Conservation (phyloP, 2,113 vertebrate species). For the Phrynosoma platyrhinos region DNA sequence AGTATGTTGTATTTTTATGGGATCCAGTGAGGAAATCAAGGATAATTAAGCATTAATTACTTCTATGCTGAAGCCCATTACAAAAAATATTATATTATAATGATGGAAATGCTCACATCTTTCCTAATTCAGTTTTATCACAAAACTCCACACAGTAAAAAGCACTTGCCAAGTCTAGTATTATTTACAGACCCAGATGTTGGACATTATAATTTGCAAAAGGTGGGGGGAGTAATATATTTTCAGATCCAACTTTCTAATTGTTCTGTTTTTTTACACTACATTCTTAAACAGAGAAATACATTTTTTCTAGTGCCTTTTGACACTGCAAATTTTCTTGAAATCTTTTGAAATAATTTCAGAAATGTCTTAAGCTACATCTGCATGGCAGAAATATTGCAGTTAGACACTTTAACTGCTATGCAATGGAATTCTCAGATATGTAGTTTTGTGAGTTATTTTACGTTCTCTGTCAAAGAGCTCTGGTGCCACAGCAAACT, state of each 20-base stretch:
- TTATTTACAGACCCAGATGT: neutral
- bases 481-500: too few species aligned
- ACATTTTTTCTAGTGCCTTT: constrained; percentile 50
- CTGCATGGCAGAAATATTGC: too few species aligned
- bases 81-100: constrained; percentile 43
- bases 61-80: constrained; percentile 48
- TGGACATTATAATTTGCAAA: constrained; percentile 38
- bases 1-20: constrained; percentile 26
- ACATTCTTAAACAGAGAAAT: constrained; percentile 38
- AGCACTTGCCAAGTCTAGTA: neutral
- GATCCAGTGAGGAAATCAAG: constrained; percentile 53
- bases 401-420: too few species aligned
- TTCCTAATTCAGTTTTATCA: constrained; percentile 37
- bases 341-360: neutral
- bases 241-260: neutral
- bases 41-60: constrained; percentile 64
- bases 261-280: constrained; percentile 8
- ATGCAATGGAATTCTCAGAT: too few species aligned
- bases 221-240: neutral
- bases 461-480: too few species aligned
- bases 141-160: constrained; percentile 23
- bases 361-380: neutral
- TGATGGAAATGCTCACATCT: neutral
- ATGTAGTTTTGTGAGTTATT: too few species aligned
- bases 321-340: neutral